Conservation (phyloP, 1,140 invertebrate species). For the Eupristina koningsbergeri region DNA sequence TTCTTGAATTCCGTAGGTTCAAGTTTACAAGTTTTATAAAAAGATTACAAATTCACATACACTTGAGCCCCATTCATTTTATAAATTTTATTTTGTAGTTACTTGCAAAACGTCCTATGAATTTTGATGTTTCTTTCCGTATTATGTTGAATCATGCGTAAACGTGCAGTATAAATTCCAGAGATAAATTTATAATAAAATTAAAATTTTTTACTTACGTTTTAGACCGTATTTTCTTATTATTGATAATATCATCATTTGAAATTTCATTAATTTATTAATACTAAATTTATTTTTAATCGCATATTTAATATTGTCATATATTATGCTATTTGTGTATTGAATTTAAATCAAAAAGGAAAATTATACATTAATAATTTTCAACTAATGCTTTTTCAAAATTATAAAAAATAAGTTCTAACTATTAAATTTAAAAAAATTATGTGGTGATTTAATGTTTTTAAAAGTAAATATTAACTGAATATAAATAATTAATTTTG, state of each 20-base stretch:
- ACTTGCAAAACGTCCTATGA: neutral
- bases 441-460: too few species aligned
- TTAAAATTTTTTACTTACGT: neutral
- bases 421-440: neutral
- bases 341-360: too few species aligned
- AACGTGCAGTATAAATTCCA: neutral
- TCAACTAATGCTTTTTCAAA: too few species aligned
- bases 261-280: neutral
- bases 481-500: too few species aligned
- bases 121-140: constrained; percentile 40
- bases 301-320: too few species aligned
- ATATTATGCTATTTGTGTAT: too few species aligned
- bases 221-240: neutral
- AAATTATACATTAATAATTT: too few species aligned
- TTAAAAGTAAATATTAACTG: too few species aligned
- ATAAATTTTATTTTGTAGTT: constrained; percentile 10
- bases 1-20: neutral
- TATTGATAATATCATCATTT: neutral
- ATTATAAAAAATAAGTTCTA: too few species aligned
- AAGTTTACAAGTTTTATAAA: neutral
- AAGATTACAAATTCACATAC: neutral
- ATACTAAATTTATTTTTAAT: too few species aligned
- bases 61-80: neutral
- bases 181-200: neutral
- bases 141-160: neutral